A percentile compares a stretch with the other conserved stretches of the same genome.
Evolutionary conservation across 2,888 invertebrate species (phyloP).

Genomic region (Trisateles emortualis): DNA sequence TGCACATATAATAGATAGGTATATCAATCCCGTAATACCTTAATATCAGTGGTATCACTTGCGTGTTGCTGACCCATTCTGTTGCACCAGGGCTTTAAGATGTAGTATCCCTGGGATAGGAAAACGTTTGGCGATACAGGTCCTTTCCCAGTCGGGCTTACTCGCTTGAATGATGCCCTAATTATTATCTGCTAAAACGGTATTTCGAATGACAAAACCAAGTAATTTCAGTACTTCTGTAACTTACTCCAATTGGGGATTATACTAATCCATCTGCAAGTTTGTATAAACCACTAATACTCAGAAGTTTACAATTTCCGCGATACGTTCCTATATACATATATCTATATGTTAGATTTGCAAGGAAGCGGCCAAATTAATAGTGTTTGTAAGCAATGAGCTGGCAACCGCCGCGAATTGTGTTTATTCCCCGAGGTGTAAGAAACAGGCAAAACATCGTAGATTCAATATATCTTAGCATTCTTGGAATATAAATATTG

Average conservation of each 20-base stretch:
- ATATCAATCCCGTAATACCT: too few species aligned
- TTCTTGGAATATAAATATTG: not conserved
- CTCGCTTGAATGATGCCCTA: too few species aligned
- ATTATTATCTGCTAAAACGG: too few species aligned
- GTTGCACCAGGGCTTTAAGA: too few species aligned
- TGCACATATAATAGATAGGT: too few species aligned
- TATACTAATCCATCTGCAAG: conserved; percentile 15
- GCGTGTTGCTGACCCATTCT: too few species aligned
- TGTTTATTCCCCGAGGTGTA: conserved; percentile 11
- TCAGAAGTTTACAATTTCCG: conserved; percentile 22
- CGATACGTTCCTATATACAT: conserved; percentile 4
- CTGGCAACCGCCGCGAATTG: conserved; percentile 9
- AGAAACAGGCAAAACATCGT: conserved; percentile 6
- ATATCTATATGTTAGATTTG: conserved; percentile 14
- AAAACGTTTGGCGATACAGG: too few species aligned
- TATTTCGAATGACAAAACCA: not conserved
- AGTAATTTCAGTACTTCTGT: not conserved
- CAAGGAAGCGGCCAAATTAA: conserved; percentile 19
- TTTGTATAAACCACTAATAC: conserved; percentile 13
- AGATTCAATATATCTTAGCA: not conserved
- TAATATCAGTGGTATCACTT: too few species aligned
- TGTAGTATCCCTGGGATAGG: too few species aligned
- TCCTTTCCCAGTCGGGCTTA: too few species aligned
- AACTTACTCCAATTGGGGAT: conserved; percentile 5
- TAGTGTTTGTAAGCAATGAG: conserved; percentile 19